Evolutionary conservation across 2,113 vertebrate species (phyloP).

Genomic region (human (Homo sapiens)): GRCh38 chr1:211343501-211344000

Average conservation of each 20-base stretch:
- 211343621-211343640: not conserved
- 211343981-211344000: not conserved
- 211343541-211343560: no score
- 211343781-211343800: not conserved
- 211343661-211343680: not conserved
- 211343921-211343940: not conserved
- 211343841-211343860: accelerated
- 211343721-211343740: not conserved
- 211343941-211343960: not conserved
- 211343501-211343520: no score
- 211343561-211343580: no score
- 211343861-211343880: not conserved
- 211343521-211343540: no score
- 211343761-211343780: not conserved
- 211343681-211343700: not conserved
- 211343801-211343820: not conserved
- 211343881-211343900: not conserved
- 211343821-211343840: no score
- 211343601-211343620: not conserved
- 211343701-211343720: not conserved
- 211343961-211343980: not conserved
- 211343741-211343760: not conserved
- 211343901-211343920: not conserved
- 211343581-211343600: not conserved
- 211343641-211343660: not conserved